Evolutionary conservation across 2,113 vertebrate genomes (phyloP), one percentile per base, ranked within the genome.

Genomic region (Xyrauchen texanus): DNA sequence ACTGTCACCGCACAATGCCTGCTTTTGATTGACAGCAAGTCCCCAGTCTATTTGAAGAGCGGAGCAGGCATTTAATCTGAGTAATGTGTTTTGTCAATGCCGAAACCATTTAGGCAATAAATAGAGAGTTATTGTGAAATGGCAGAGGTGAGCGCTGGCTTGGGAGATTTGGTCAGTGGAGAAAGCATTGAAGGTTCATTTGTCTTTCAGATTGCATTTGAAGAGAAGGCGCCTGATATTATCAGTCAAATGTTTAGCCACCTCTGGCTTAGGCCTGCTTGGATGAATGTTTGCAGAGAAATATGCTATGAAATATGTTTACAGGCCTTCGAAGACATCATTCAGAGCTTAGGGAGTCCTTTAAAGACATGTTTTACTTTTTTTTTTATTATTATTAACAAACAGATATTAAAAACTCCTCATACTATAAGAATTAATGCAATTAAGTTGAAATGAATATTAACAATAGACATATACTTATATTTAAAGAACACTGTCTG

Each of bases 31-130:
- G 84, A 85, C 82, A 84, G 72, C 46, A 76, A 49, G 8, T 46
- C 13, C 42, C 72, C 58, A 57, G 58, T 81, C 78, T 74, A 77
- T 79, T 69, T 82, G 81, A 80, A 68, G 62, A 58, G 57, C 61
- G 61, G 70, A 70, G 79, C 47, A 67, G 76, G 73, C 76, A 77
- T 83, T 81, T 86, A 85, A 78, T 84, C 67, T 55, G 68, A 79
- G 72, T 85, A 87, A 87, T 85, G 85, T 63, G 62, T 76, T 87
- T 85, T 84, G 77, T 82, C 83, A 82, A 76, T 80, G 81, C 74
- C 9, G 55, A 80, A 85, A 87, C 78, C 70, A 86, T 85, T 85
- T 82, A 80, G 76, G 61, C 21, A 47, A 83, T 78, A 85, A 85
- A 85, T 75, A 77, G 63, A 72, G 81, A 75, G 81, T 79, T 73